Evolutionary conservation across 2,797 vertebrate species (phyloP).

Genomic region (Telmatherina bonti): DNA sequence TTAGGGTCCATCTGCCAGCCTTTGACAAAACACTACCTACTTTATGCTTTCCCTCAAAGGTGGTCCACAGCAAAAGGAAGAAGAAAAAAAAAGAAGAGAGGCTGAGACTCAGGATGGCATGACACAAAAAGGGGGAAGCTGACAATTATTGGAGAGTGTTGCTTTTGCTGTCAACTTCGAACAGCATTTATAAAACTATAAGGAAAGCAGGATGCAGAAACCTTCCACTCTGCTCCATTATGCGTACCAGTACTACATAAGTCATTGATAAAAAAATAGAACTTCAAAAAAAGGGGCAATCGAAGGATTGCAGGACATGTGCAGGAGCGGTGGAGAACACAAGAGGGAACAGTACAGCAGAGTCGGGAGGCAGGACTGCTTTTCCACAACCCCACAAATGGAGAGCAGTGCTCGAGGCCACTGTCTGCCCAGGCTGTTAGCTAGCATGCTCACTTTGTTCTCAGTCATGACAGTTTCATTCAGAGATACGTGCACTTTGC

Average conservation of each 20-base stretch:
- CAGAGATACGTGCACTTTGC: conserved; percentile 56
- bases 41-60: conserved; percentile 56
- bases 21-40: conserved; percentile 69
- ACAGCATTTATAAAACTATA: conserved; percentile 24
- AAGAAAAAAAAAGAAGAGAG: conserved; percentile 6
- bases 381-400: conserved; percentile 64
- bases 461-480: conserved; percentile 72
- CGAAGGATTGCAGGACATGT: conserved; percentile 14
- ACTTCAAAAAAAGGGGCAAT: conserved; percentile 18
- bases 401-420: conserved; percentile 67
- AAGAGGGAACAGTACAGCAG: conserved; percentile 25
- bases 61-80: conserved; percentile 27
- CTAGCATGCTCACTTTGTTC: conserved; percentile 75
- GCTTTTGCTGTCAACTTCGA: conserved; percentile 8
- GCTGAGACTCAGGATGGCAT: conserved; percentile 22
- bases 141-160: conserved; percentile 22
- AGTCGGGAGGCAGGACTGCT: conserved; percentile 33
- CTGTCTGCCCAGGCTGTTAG: conserved; percentile 64
- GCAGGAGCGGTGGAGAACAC: conserved; percentile 17
- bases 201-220: conserved; percentile 29
- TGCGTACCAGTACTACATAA: conserved; percentile 21
- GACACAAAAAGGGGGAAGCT: conserved; percentile 8
- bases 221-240: conserved; percentile 25
- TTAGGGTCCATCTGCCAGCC: conserved; percentile 81
- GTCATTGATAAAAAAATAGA: conserved; percentile 38